Evolutionary conservation across 2,797 vertebrate species (phyloP).

Genomic region (Myioborus melanocephalus): DNA sequence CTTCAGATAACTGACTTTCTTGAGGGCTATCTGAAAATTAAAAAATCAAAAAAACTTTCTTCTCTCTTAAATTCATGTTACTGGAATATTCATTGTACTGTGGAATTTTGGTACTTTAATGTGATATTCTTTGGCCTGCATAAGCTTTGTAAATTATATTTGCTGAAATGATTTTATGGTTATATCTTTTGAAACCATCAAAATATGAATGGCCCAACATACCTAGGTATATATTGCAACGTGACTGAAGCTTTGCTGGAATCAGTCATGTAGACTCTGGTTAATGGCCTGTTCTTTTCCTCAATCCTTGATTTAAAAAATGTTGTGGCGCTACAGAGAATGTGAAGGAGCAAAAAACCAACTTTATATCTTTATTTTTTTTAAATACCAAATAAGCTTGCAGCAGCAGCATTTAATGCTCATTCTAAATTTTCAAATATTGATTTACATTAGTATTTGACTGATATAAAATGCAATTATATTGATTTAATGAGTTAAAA

Average conservation of each 20-base stretch:
- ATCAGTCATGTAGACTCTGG: background rate
- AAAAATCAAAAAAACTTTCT: background rate
- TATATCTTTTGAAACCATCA: background rate
- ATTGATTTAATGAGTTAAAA: background rate
- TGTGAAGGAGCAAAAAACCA: background rate
- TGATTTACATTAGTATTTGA: background rate
- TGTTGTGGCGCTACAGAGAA: background rate
- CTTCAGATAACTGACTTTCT: background rate
- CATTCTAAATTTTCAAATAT: background rate
- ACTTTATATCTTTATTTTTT: background rate
- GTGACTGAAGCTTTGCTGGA: background rate
- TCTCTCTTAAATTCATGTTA: background rate
- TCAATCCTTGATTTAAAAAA: background rate
- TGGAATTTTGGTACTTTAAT: background rate
- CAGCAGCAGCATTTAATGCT: background rate
- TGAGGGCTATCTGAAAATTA: background rate
- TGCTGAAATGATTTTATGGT: background rate
- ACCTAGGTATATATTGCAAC: background rate
- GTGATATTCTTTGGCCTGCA: background rate
- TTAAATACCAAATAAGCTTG: background rate
- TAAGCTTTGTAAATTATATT: background rate
- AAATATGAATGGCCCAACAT: background rate
- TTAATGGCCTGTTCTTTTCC: background rate
- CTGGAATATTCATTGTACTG: background rate
- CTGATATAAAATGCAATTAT: background rate